Evolutionary conservation across 2,113 vertebrate species (phyloP), one percentile per base, ranked within the genome.

Genomic region (Lepus timidus): DNA sequence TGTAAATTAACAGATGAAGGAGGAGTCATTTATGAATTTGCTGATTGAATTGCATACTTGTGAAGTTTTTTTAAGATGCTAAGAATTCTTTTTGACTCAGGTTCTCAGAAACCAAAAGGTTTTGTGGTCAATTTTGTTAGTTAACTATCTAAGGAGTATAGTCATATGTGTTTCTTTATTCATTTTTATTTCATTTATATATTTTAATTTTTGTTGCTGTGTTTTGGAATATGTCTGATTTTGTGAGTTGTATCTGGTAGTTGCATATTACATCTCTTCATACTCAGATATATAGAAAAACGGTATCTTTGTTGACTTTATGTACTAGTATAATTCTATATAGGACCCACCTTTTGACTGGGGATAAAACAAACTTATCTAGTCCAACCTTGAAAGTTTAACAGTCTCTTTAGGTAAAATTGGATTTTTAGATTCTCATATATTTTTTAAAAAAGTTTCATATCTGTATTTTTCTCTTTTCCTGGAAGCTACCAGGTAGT

Each of bases 101-200:
- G 67, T 76, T 85, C 74, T 90, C 64, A 51, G 83, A 87, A 82
- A 49, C 83, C 91, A 94, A 44, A 71, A 95, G 62, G 22, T 88
- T 94, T 71, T 87, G 27, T 85, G 73, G 51, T 89, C 52, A 49
- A 1, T 79, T 93, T 96, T 94, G 62, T 23, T 84, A 80, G 89
- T 94, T 75, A 82, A n/a, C 70, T 88, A 11, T 94, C 80, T 93
- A 14, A 51, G 52, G 82, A 94, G 23, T 5, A 22, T 75, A 81
- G 61, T 86, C 95, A 14, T 64, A 70, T 67, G 20, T 67, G 31
- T 12, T 75, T 95, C 62, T 75, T 94, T 91, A 14, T 85, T 92
- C 25, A 62, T 85, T 94, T 95, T 58, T 52, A 76, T 81, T 84
- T 93, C 31, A 68, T 27, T 65, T 39, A 10, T 88, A n/a, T 80